These are phyloP conservation scores for Nephotettix cincticeps DNA, from an alignment of 1,140 invertebrate genomes.

Conservation along the genomic window DNA sequence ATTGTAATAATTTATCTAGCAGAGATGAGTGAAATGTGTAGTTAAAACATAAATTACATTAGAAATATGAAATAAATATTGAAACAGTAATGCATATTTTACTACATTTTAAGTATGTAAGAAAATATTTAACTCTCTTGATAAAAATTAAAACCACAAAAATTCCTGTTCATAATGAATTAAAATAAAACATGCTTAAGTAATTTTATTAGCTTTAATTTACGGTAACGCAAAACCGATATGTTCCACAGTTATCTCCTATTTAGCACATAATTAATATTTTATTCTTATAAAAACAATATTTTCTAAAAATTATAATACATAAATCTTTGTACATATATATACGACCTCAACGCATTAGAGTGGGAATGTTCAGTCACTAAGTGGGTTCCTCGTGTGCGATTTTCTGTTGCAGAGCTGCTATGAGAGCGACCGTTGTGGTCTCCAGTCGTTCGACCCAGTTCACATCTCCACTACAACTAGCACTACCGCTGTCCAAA, in stretches of 20 bases:
- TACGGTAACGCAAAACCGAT: constrained; percentile 12
- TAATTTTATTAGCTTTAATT: too few species aligned
- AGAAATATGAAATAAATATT: too few species aligned
- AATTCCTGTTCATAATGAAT: too few species aligned
- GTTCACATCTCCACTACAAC: background rate
- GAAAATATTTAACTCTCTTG: too few species aligned
- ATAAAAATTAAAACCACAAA: too few species aligned
- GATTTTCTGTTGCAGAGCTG: constrained; percentile 22
- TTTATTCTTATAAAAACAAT: background rate
- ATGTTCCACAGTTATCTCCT: background rate
- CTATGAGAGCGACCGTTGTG: constrained; percentile 9
- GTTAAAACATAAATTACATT: too few species aligned
- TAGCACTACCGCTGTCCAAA: background rate
- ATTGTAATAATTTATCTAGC: too few species aligned
- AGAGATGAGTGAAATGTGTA: too few species aligned
- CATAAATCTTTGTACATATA: background rate
- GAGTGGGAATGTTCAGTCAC: background rate
- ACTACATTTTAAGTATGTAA: too few species aligned
- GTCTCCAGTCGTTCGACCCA: constrained; percentile 19
- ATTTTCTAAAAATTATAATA: background rate
- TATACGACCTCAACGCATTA: background rate
- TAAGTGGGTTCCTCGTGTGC: constrained; percentile 19
- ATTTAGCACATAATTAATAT: background rate
- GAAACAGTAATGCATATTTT: too few species aligned
- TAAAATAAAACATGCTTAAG: too few species aligned